A percentile compares a stretch with the other conserved stretches of the same genome.
phyloP scores from a whole-genome alignment of 2,797 vertebrate genomes.

The Rhinatrema bivittatum region DNA sequence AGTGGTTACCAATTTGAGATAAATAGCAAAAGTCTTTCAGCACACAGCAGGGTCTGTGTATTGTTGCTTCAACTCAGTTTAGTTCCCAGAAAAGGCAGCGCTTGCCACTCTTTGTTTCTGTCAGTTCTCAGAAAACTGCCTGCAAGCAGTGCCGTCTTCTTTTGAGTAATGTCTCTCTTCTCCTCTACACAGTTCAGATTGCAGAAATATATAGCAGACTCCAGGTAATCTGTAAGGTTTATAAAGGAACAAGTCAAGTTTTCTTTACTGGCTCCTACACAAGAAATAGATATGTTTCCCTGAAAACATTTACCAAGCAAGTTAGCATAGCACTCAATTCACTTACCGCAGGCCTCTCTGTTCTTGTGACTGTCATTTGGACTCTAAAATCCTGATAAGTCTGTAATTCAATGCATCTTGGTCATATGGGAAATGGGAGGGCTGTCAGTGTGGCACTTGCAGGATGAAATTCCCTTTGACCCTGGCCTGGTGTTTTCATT shows the following conservation, averaged over 20 bases:
- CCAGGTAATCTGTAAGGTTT: not conserved
- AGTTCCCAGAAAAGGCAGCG: slow-evolving; percentile 1
- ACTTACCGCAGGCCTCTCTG: too few relatives aligned
- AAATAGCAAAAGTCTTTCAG: slow-evolving; percentile 9
- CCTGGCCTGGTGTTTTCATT: too few relatives aligned
- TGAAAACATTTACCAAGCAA: too few relatives aligned
- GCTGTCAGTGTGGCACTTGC: too few relatives aligned
- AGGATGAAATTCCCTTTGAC: too few relatives aligned
- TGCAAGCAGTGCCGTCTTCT: not conserved
- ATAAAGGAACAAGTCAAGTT: not conserved
- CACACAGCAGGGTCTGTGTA: too few relatives aligned
- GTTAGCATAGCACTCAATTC: too few relatives aligned
- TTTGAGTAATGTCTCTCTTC: not conserved
- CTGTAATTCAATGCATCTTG: too few relatives aligned
- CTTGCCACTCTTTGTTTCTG: slow-evolving; percentile 1
- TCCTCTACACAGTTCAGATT: not conserved
- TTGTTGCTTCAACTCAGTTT: slow-evolving; percentile 7
- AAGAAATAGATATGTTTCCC: not conserved
- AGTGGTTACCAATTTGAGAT: slow-evolving; percentile 1
- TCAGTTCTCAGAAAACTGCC: not conserved
- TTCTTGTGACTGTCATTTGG: too few relatives aligned
- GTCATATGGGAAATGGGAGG: too few relatives aligned
- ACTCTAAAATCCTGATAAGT: too few relatives aligned
- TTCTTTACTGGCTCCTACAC: not conserved
- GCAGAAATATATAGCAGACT: not conserved